These are phyloP conservation scores for Myiozetetes cayanensis DNA, from an alignment of 2,113 vertebrate genomes.

Conservation along the genomic window DNA sequence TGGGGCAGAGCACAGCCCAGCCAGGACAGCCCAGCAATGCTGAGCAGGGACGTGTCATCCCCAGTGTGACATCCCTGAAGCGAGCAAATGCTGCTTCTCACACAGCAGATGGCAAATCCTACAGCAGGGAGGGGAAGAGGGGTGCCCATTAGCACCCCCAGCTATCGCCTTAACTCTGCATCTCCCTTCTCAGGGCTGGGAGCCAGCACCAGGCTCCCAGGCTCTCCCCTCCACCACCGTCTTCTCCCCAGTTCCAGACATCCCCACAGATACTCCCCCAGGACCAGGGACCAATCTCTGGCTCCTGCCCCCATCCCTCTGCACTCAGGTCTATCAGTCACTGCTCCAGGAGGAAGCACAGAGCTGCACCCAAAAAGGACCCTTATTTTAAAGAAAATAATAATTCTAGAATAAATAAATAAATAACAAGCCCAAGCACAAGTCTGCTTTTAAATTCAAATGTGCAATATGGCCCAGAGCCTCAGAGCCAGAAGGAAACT, in stretches of 20 bases:
- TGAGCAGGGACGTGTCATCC: neutral
- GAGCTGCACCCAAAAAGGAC: neutral
- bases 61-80: neutral
- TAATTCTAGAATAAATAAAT: constrained; percentile 34
- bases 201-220: neutral
- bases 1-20: neutral
- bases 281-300: neutral
- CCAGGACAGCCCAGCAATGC: neutral
- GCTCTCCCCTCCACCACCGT: neutral
- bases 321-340: neutral
- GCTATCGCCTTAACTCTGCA: constrained; percentile 33
- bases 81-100: constrained; percentile 40
- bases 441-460: constrained; percentile 70
- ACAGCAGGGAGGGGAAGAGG: constrained; percentile 31
- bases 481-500: constrained; percentile 57
- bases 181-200: constrained; percentile 9
- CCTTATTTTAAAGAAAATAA: constrained; percentile 16
- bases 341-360: neutral
- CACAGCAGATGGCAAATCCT: constrained; percentile 62
- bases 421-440: constrained; percentile 13
- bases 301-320: neutral
- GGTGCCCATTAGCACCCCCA: constrained; percentile 51
- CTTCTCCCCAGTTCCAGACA: neutral
- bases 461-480: constrained; percentile 61
- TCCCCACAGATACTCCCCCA: neutral